phyloP scores from a whole-genome alignment of 2,113 vertebrate species.

The Peucedramus taeniatus region DNA sequence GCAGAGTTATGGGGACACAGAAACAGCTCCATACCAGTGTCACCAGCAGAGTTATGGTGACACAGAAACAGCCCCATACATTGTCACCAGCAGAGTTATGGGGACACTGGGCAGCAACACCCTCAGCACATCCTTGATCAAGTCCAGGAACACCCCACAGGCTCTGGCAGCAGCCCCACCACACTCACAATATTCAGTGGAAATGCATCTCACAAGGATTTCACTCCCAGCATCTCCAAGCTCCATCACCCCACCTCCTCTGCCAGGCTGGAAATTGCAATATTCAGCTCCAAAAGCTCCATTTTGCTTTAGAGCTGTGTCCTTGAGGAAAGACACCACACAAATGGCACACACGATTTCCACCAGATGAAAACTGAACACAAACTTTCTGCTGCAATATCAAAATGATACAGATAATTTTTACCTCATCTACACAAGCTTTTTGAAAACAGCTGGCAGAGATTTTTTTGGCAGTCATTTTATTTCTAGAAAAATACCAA shows the following conservation, averaged over 20 bases:
- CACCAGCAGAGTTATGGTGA: background rate
- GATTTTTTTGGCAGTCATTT: background rate
- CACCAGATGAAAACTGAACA: background rate
- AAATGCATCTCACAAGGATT: background rate
- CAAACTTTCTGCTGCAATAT: background rate
- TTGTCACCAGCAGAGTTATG: accelerated
- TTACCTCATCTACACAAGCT: background rate
- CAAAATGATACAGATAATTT: background rate
- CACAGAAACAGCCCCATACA: background rate
- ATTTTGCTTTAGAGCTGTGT: background rate
- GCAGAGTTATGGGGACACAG: background rate
- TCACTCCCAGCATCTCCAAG: background rate
- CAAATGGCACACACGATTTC: background rate
- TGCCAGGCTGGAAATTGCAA: background rate
- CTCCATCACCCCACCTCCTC: background rate
- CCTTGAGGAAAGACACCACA: background rate
- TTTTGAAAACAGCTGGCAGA: background rate
- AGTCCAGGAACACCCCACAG: accelerated
- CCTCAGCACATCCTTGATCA: background rate
- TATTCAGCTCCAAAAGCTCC: background rate
- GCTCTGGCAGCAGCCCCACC: background rate
- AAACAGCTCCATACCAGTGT: background rate
- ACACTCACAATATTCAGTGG: accelerated
- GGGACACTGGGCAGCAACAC: accelerated
- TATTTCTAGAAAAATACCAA: background rate